Evolutionary conservation across 2,113 vertebrate genomes (phyloP), one percentile per base, ranked within the genome.

Genomic region (Macquaria australasica): DNA sequence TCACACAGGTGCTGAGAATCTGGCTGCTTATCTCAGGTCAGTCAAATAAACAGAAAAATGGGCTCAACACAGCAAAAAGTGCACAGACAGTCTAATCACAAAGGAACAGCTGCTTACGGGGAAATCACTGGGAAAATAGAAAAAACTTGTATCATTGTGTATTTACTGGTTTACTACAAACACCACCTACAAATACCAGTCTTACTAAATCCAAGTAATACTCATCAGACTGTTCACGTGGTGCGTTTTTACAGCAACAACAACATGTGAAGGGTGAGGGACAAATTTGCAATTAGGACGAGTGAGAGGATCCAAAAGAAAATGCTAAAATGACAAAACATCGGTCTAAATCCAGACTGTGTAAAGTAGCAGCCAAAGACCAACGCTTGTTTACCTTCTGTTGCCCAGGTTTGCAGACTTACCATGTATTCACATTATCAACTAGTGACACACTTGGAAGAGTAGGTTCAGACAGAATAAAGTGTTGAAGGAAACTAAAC

Each of bases 81-180:
- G 34, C 75, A 39, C 37, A 77, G 21, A 28, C 1, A 1, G 45
- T 45, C 16, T 23, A 77, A 77, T 88, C 71, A 82, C 28, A 72
- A 45, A 62, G 58, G 2, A 79, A 20, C 83, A 85, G 60, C 59
- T 82, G 85, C 53, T 76, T n/a, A 34, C 0, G 1, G 45, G 34
- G 25, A 55, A 84, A 79, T 59, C 18, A 31, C 8, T 10, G 31
- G 76, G 14, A 58, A 64, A 37, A 77, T 20, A 34, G n/a, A 23
- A 39, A 51, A 39, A 62, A 41, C 10, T 28, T 34, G 34, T 78
- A 58, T 74, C 45, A 39, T 6, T 62, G 34, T n/a, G 31, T 15
- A 45, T 72, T 48, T 58, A 45, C 73, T 28, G 48, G 41, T 37
- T 4, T 12, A 23, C 12, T 63, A 23, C 14, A 73, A 60, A 50